Evolutionary conservation across 2,113 vertebrate genomes (phyloP).

Genomic region (Syrmaticus mikado): DNA sequence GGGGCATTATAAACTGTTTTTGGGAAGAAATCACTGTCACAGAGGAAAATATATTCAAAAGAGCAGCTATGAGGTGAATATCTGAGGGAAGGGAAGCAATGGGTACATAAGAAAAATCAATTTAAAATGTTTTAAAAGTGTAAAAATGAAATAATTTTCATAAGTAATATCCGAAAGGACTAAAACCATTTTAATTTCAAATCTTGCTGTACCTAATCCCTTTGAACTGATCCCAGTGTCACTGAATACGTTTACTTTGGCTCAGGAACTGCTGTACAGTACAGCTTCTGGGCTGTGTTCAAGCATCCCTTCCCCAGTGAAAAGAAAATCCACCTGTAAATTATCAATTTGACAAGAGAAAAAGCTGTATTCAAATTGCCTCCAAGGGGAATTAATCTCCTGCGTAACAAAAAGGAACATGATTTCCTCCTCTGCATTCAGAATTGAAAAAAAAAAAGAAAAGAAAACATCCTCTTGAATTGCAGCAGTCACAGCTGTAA

Average conservation of each 20-base stretch:
- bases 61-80: neutral
- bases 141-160: neutral
- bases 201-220: neutral
- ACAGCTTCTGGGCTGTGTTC: neutral
- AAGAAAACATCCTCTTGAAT: neutral
- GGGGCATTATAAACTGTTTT: neutral
- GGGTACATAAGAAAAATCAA: rapidly evolving
- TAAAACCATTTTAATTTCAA: neutral
- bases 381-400: neutral
- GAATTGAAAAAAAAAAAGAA: neutral
- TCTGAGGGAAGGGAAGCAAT: neutral
- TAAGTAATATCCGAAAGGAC: neutral
- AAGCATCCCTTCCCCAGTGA: neutral
- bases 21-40: neutral
- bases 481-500: neutral
- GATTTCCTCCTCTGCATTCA: slow-evolving; percentile 9
- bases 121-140: neutral
- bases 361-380: slow-evolving; percentile 2
- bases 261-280: neutral
- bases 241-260: neutral
- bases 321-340: slow-evolving; percentile 8
- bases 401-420: neutral
- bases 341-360: neutral
- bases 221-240: neutral
- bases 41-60: neutral